phyloP scores from a whole-genome alignment of 2,797 vertebrate species.

The Neosilurus hyrtlii region DNA sequence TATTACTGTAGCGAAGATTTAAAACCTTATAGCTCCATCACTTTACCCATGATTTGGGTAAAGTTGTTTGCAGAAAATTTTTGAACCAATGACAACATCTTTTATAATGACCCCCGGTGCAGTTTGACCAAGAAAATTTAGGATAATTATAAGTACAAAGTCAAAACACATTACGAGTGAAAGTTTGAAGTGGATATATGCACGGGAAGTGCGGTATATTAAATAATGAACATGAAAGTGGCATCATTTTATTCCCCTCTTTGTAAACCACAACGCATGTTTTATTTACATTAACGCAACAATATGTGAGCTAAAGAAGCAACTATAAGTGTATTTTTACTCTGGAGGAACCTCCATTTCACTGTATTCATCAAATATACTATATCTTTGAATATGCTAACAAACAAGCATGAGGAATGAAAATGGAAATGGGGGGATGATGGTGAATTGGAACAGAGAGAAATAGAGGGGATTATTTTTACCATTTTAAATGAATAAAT shows the following conservation, averaged over 20 bases:
- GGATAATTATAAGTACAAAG: not conserved
- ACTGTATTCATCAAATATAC: slow-evolving; percentile 10
- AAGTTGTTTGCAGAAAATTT: not conserved
- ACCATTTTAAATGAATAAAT: slow-evolving; percentile 67
- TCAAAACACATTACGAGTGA: not conserved
- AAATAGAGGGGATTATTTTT: slow-evolving; percentile 68
- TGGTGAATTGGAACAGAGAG: slow-evolving; percentile 10
- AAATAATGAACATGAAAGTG: not conserved
- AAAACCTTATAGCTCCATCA: not conserved
- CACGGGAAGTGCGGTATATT: not conserved
- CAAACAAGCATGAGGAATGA: slow-evolving; percentile 5
- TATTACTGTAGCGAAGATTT: not conserved
- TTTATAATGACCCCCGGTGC: not conserved
- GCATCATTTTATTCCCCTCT: not conserved
- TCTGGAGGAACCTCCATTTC: slow-evolving; percentile 15
- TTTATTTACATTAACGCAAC: not conserved
- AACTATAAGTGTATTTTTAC: not conserved
- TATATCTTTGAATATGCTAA: not conserved
- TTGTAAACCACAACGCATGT: not conserved
- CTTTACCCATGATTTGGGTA: not conserved
- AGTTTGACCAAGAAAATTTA: not conserved
- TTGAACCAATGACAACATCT: not conserved
- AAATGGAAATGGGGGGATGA: slow-evolving; percentile 36
- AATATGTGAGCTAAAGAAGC: not conserved
- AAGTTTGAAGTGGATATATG: not conserved